These are phyloP conservation scores for Phrynocephalus versicolor DNA, from an alignment of 2,113 vertebrate genomes.

Conservation along the genomic window DNA sequence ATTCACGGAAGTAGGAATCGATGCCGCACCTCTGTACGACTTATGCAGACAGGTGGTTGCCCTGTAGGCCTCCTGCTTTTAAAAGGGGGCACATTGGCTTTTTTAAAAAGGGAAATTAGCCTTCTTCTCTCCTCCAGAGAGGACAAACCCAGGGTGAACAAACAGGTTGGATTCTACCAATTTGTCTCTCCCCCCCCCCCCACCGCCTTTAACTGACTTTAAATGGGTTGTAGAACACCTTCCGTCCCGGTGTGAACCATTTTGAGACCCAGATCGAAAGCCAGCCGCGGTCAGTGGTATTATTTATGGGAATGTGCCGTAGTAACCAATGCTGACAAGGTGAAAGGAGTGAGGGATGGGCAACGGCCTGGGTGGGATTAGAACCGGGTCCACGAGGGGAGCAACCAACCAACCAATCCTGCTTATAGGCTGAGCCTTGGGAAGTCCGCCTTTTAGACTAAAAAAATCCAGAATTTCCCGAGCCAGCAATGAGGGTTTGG, in stretches of 20 bases:
- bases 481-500: too few relatives aligned
- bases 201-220: neutral
- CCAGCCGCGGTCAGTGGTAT: too few relatives aligned
- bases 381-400: neutral
- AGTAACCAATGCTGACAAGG: neutral
- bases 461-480: too few relatives aligned
- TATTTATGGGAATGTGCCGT: too few relatives aligned
- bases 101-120: too few relatives aligned
- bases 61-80: neutral
- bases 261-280: neutral
- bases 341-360: too few relatives aligned
- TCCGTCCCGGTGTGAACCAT: neutral
- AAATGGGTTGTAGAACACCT: too few relatives aligned
- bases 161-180: neutral
- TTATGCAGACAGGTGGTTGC: neutral
- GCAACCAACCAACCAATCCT: neutral
- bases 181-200: too few relatives aligned
- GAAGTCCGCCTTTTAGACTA: too few relatives aligned
- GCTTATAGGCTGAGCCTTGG: neutral
- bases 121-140: neutral
- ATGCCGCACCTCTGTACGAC: neutral
- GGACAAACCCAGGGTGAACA: too few relatives aligned
- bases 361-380: accelerated
- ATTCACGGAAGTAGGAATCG: neutral
- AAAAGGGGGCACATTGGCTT: neutral